phyloP scores from a whole-genome alignment of 2,888 invertebrate species.

The Parnassius apollo region DNA sequence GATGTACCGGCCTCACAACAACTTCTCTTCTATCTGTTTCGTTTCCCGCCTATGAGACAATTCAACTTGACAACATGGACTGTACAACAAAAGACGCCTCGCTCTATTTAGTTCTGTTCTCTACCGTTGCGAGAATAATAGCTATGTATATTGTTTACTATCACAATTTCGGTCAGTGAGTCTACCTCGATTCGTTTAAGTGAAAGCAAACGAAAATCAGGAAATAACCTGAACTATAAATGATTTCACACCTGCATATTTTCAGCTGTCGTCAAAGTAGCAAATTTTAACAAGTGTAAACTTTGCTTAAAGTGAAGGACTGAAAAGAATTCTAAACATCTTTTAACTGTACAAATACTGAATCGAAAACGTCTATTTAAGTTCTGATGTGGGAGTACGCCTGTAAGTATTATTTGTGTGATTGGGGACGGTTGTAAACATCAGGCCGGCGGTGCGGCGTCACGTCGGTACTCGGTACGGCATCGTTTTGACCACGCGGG shows the following conservation, averaged over 20 bases:
- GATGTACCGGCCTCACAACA: constrained; percentile 64
- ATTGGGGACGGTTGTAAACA: constrained; percentile 70
- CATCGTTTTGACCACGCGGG: constrained; percentile 21
- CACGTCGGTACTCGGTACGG: constrained; percentile 44
- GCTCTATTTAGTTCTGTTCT: constrained; percentile 68
- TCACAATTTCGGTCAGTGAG: constrained; percentile 4
- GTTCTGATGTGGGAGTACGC: constrained; percentile 60
- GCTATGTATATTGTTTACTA: not conserved
- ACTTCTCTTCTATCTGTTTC: constrained; percentile 74
- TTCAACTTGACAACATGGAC: constrained; percentile 77
- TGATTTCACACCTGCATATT: not conserved
- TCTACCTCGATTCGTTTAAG: not conserved
- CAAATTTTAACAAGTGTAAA: constrained; percentile 35
- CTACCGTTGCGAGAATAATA: constrained; percentile 5
- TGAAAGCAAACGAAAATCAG: not conserved
- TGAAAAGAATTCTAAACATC: constrained; percentile 47
- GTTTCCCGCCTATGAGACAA: constrained; percentile 76
- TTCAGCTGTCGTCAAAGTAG: not conserved
- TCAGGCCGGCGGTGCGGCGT: constrained; percentile 51
- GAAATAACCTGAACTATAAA: constrained; percentile 10
- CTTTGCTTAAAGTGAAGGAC: constrained; percentile 39
- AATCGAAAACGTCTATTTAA: constrained; percentile 50
- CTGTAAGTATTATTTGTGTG: constrained; percentile 54
- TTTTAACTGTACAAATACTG: constrained; percentile 61
- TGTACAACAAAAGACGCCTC: constrained; percentile 65